Percentiles rank a stretch among this genome's conserved stretches.
Conservation (phyloP, 2,113 vertebrate genomes). For the Ramphastos sulfuratus region DNA sequence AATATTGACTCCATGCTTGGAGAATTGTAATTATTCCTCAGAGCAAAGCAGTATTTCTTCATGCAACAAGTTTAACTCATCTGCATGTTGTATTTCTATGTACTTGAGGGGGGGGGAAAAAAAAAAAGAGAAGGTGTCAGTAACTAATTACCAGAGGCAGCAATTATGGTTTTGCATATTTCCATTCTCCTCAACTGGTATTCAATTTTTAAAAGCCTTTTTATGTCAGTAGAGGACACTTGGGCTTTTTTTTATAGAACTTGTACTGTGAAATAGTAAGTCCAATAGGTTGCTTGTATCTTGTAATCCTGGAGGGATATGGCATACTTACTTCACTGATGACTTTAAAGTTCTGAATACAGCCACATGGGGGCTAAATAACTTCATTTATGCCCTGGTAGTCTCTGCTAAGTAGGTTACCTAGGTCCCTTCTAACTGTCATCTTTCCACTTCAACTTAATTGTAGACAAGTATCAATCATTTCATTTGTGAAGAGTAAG, state of each 20-base stretch:
- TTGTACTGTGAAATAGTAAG: background rate
- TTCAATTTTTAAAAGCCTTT: background rate
- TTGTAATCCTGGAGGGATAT: slow-evolving; percentile 7
- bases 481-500: background rate
- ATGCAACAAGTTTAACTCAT: no score
- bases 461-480: background rate
- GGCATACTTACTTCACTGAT: background rate
- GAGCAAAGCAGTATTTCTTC: background rate
- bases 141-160: background rate
- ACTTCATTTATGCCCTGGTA: background rate
- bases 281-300: background rate
- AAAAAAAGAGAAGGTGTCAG: background rate
- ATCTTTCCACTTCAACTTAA: background rate
- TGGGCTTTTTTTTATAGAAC: background rate
- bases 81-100: no score
- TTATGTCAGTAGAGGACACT: background rate
- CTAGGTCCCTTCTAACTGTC: background rate
- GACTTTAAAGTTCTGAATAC: background rate
- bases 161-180: background rate
- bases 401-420: background rate
- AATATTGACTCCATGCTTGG: background rate
- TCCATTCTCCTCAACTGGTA: background rate
- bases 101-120: no score
- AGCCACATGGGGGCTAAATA: slow-evolving; percentile 44
- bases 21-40: background rate